Percentiles rank a stretch among this genome's conserved stretches.
Conservation (phyloP, 2,113 vertebrate genomes). For the Sitta europaea region DNA sequence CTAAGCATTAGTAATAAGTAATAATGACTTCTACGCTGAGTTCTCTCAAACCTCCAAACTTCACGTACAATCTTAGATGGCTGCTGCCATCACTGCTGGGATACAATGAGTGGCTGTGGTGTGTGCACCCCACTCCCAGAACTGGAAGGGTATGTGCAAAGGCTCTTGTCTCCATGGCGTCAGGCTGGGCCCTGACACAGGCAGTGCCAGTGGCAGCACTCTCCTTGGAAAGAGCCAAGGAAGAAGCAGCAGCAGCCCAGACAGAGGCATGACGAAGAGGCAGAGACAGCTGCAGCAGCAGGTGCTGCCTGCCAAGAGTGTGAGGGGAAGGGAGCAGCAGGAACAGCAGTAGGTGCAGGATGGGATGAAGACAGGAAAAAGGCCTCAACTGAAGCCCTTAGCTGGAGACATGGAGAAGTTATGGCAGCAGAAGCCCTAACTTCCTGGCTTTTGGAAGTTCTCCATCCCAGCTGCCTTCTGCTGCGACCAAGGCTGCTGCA, state of each 20-base stretch:
- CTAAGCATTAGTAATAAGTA: not conserved
- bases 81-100: not conserved
- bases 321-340: rapidly evolving
- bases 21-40: not conserved
- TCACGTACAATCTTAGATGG: no score
- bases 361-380: not conserved
- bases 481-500: not conserved
- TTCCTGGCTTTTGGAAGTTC: not conserved
- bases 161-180: not conserved
- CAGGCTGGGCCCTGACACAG: not conserved
- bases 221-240: not conserved
- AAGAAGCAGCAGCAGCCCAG: not conserved
- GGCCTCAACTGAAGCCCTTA: not conserved
- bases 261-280: not conserved
- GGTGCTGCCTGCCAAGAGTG: not conserved
- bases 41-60: not conserved
- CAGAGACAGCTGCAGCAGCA: not conserved
- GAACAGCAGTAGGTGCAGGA: not conserved
- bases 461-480: not conserved
- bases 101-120: not conserved
- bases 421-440: not conserved
- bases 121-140: not conserved
- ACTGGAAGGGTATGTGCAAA: not conserved
- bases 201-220: rapidly evolving
- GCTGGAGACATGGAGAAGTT: not conserved